Conservation (phyloP, 2,113 vertebrate species). For the Microcebus lehilahytsara region DNA sequence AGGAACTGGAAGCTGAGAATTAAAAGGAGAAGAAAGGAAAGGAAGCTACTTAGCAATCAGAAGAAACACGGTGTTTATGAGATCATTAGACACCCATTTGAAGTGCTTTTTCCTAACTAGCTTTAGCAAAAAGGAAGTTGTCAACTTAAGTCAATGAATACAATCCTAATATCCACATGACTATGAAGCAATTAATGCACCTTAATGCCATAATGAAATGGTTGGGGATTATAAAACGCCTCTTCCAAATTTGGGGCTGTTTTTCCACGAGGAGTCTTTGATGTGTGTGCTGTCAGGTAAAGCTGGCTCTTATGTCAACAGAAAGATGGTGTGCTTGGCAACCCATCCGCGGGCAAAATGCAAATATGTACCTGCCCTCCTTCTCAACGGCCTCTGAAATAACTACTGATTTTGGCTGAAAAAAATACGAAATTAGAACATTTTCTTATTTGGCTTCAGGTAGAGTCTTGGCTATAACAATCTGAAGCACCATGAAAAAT, state of each 20-base stretch:
- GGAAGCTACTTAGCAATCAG: constrained; percentile 71
- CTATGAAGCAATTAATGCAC: constrained; percentile 39
- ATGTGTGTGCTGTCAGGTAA: neutral
- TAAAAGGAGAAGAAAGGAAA: constrained; percentile 63
- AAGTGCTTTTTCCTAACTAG: constrained; percentile 31
- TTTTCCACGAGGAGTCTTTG: constrained; percentile 22
- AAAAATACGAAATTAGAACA: constrained; percentile 32
- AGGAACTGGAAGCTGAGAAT: constrained; percentile 60
- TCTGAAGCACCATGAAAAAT: constrained; percentile 46
- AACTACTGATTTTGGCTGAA: constrained; percentile 12
- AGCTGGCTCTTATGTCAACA: constrained; percentile 32
- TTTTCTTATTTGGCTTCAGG: constrained; percentile 51
- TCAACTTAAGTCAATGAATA: constrained; percentile 35
- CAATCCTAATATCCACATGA: neutral
- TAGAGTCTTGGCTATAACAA: neutral
- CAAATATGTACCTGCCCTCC: neutral
- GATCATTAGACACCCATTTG: constrained; percentile 67
- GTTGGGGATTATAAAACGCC: constrained; percentile 26
- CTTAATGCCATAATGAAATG: constrained; percentile 58
- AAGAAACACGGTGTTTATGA: constrained; percentile 65
- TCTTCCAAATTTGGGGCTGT: neutral
- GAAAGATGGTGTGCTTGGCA: neutral
- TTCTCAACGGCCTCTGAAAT: constrained; percentile 5
- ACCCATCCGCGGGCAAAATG: neutral
- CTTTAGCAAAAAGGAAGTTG: constrained; percentile 43